Percentiles rank a stretch among this genome's conserved stretches.
Conservation (phyloP, 2,797 vertebrate genomes). For the Mormyrus hasselquistii region DNA sequence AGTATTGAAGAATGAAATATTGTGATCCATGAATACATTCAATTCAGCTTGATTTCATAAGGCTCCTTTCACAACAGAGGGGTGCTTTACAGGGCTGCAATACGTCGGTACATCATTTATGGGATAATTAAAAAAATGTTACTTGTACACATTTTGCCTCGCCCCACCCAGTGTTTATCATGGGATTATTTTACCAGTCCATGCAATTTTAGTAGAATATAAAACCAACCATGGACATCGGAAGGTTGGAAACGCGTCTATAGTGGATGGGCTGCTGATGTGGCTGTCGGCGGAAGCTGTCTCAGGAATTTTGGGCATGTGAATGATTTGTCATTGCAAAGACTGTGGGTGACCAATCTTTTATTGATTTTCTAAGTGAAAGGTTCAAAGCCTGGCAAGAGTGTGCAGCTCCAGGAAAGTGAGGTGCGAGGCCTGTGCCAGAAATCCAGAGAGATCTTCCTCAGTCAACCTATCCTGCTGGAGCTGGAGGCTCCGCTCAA, state of each 20-base stretch:
- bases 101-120: neutral
- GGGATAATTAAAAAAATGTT: too few species aligned
- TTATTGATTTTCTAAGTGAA: slow-evolving; percentile 65
- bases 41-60: neutral
- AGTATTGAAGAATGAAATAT: neutral
- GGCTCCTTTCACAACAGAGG: neutral
- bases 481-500: slow-evolving; percentile 97
- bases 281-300: neutral
- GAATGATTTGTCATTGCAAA: neutral
- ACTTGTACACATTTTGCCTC: too few species aligned
- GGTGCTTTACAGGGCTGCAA: neutral
- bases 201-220: neutral
- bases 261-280: neutral
- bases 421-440: slow-evolving; percentile 94
- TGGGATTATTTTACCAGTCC: neutral
- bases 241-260: neutral
- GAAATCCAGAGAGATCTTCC: slow-evolving; percentile 94
- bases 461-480: slow-evolving; percentile 94
- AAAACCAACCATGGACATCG: neutral
- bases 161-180: too few species aligned
- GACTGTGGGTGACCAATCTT: neutral
- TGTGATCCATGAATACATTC: neutral
- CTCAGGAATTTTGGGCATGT: neutral
- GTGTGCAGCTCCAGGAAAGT: slow-evolving; percentile 94
- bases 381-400: slow-evolving; percentile 95